Evolutionary conservation across 2,888 invertebrate genomes (phyloP).

Genomic region (Pseudoips prasinana): DNA sequence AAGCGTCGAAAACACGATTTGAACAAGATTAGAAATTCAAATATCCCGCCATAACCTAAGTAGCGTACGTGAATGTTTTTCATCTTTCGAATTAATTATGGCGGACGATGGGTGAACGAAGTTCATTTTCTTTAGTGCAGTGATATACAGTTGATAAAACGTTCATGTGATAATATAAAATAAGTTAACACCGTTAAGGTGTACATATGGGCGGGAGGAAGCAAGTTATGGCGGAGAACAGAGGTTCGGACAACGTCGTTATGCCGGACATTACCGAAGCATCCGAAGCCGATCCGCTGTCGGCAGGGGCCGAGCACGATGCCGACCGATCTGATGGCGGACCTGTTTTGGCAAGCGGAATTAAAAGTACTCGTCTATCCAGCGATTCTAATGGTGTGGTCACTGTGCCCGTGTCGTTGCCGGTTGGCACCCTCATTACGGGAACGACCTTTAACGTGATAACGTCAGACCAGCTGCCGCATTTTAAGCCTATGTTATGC

Average conservation of each 20-base stretch:
- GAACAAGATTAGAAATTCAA: conserved; percentile 30
- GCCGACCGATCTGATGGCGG: conserved; percentile 76
- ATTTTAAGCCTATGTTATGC: conserved; percentile 92
- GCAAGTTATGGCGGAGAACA: conserved; percentile 68
- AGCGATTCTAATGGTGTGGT: conserved; percentile 69
- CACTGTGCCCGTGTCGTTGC: conserved; percentile 85
- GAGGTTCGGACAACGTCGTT: conserved; percentile 85
- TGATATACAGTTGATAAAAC: conserved; percentile 17
- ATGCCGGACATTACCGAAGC: conserved; percentile 87
- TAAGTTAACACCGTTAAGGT: conserved; percentile 41
- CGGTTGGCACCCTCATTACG: conserved; percentile 90
- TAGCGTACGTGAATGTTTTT: conserved; percentile 44
- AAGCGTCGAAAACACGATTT: too few relatives aligned
- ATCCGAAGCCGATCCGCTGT: conserved; percentile 81
- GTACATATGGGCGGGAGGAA: conserved; percentile 49
- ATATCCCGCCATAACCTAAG: conserved; percentile 55
- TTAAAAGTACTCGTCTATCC: conserved; percentile 55
- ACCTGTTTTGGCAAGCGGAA: conserved; percentile 54
- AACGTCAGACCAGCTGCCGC: conserved; percentile 91
- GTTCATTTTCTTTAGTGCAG: conserved; percentile 35
- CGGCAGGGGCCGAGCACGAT: conserved; percentile 83
- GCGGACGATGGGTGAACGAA: conserved; percentile 51
- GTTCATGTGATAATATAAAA: conserved; percentile 44
- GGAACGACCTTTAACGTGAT: conserved; percentile 93
- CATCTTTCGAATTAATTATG: conserved; percentile 55